A percentile compares a stretch with the other conserved stretches of the same genome.
These are phyloP conservation scores for Picathartes gymnocephalus DNA, from an alignment of 2,113 vertebrate genomes.

Conservation along the genomic window DNA sequence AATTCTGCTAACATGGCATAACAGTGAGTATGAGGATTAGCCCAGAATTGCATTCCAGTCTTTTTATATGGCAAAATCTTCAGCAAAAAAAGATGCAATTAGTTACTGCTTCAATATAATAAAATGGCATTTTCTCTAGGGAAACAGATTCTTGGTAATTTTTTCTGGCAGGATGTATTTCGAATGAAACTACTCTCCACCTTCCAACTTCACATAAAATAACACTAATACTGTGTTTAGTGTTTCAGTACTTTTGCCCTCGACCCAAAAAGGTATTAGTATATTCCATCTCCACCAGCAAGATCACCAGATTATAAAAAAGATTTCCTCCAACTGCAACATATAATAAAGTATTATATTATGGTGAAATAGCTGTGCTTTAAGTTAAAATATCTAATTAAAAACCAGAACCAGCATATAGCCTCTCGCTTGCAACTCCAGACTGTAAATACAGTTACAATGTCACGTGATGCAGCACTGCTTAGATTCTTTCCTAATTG, in stretches of 20 bases:
- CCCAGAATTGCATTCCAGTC: not conserved
- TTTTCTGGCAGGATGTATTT: not conserved
- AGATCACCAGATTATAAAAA: not conserved
- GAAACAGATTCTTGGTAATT: not conserved
- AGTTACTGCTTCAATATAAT: not conserved
- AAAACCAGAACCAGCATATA: not conserved
- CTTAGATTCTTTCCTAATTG: not conserved
- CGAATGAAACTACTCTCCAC: not conserved
- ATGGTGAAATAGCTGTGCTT: not conserved
- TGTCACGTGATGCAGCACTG: not conserved
- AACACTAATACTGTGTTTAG: not conserved
- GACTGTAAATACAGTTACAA: not conserved
- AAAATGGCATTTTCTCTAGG: not conserved
- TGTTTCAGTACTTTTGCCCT: not conserved
- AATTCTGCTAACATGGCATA: not conserved
- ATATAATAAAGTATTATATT: not conserved
- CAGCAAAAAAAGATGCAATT: not conserved
- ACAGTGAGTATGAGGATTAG: not conserved
- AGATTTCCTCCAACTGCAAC: not conserved
- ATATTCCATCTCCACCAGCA: not conserved
- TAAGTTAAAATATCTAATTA: not conserved
- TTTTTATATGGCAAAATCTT: not conserved
- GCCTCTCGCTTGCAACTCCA: not conserved
- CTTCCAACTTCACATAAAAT: not conserved
- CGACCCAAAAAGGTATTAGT: not conserved